A percentile compares a stretch with the other conserved stretches of the same genome.
Evolutionary conservation across 2,888 invertebrate species (phyloP).

Genomic region (Lycophotia porphyrea): DNA sequence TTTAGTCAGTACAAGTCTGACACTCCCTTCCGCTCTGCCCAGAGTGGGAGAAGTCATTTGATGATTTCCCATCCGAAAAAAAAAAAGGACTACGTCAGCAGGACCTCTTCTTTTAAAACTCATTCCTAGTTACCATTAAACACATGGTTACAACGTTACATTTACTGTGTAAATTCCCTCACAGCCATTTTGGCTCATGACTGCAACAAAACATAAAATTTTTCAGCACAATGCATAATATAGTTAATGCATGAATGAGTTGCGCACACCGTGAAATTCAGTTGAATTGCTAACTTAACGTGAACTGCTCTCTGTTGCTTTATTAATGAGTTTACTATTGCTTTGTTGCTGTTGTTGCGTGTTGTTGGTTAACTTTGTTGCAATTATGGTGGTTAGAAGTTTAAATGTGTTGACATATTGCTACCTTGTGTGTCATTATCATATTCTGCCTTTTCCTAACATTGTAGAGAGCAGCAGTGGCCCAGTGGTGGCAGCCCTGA

Average conservation of each 20-base stretch:
- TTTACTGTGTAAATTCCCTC: not conserved
- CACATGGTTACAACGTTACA: not conserved
- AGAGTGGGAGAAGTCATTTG: too few species aligned
- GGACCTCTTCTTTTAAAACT: not conserved
- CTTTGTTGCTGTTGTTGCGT: conserved; percentile 42
- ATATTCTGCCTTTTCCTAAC: not conserved
- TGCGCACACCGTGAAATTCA: conserved; percentile 46
- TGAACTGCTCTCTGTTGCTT: conserved; percentile 62
- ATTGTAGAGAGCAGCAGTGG: too few species aligned
- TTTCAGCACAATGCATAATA: conserved; percentile 61
- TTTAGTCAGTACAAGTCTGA: too few species aligned
- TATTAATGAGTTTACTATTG: conserved; percentile 56
- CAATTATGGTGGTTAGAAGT: conserved; percentile 5
- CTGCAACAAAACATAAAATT: conserved; percentile 52
- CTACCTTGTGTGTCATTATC: not conserved
- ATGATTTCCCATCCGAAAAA: too few species aligned
- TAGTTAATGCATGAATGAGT: conserved; percentile 61
- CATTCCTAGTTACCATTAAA: too few species aligned
- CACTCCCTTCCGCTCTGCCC: too few species aligned
- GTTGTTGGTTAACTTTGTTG: conserved; percentile 26
- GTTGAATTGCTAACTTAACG: conserved; percentile 55
- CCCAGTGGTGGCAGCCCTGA: too few species aligned
- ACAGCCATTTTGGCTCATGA: conserved; percentile 7
- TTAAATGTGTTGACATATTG: not conserved
- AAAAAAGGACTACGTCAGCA: too few species aligned